phyloP scores from a whole-genome alignment of 1,140 invertebrate species.

The Zaprionus africanus region DNA sequence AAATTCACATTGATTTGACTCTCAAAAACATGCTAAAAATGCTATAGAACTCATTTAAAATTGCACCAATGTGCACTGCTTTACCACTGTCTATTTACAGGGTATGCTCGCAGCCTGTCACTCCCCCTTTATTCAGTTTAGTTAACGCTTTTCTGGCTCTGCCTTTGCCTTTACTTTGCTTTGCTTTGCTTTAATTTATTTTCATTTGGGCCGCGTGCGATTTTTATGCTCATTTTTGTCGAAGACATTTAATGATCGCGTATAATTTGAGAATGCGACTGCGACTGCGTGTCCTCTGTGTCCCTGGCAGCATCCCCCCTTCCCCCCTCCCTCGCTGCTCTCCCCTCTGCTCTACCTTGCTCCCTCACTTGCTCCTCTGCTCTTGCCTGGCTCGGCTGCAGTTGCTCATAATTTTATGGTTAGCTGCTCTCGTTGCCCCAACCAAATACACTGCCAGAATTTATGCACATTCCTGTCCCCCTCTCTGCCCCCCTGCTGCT shows the following conservation, averaged over 20 bases:
- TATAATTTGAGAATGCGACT: slow-evolving; percentile 81
- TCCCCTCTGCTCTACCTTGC: background rate
- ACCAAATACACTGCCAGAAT: slow-evolving; percentile 74
- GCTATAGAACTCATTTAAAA: no score
- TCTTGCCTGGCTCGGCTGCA: slow-evolving; percentile 30
- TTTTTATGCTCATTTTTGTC: slow-evolving; percentile 82
- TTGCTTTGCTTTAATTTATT: slow-evolving; percentile 74
- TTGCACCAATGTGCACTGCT: background rate
- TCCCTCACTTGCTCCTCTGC: background rate
- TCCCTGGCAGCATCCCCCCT: slow-evolving; percentile 5
- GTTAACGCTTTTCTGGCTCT: slow-evolving; percentile 56
- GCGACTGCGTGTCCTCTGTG: slow-evolving; percentile 29
- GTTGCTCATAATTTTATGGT: slow-evolving; percentile 79
- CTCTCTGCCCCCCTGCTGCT: background rate
- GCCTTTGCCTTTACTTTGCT: slow-evolving; percentile 48
- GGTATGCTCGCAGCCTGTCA: background rate
- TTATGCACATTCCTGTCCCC: slow-evolving; percentile 78
- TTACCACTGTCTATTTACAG: background rate
- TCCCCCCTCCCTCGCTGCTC: slow-evolving; percentile 16
- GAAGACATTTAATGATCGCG: slow-evolving; percentile 83
- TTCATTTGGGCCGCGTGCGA: slow-evolving; percentile 78
- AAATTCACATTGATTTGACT: no score
- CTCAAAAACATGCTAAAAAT: no score
- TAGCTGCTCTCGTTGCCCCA: slow-evolving; percentile 48
- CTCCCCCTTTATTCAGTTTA: slow-evolving; percentile 10